These are phyloP conservation scores for Lutraria lutraria DNA, from an alignment of 2,888 invertebrate species.

Conservation along the genomic window DNA sequence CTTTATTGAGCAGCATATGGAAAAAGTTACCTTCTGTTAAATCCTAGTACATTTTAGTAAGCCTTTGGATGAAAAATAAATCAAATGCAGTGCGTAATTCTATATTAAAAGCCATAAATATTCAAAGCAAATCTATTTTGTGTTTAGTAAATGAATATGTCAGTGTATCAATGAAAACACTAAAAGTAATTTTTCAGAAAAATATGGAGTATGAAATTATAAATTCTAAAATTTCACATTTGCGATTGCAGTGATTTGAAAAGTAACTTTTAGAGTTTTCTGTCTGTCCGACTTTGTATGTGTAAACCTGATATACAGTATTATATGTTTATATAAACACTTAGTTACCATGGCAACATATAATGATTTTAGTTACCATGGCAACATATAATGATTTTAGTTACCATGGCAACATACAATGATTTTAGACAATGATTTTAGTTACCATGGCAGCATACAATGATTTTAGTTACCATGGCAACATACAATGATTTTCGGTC, in stretches of 20 bases:
- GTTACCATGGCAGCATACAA: slow-evolving; percentile 47
- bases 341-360: slow-evolving; percentile 47
- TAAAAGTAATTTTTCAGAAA: neutral
- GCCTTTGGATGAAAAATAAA: too few species aligned
- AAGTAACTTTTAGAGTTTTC: slow-evolving; percentile 14
- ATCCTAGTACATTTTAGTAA: too few species aligned
- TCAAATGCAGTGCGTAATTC: too few species aligned
- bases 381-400: slow-evolving; percentile 30
- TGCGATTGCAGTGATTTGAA: neutral
- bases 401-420: slow-evolving; percentile 48
- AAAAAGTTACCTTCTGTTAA: too few species aligned
- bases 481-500: slow-evolving; percentile 2
- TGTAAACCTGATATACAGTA: slow-evolving; percentile 71
- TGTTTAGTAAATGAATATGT: slow-evolving; percentile 10
- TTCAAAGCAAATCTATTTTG: neutral
- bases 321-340: slow-evolving; percentile 64
- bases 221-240: neutral
- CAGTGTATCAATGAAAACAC: neutral
- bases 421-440: neutral
- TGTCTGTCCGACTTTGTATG: slow-evolving; percentile 17
- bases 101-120: too few species aligned
- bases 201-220: neutral
- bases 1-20: too few species aligned
- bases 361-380: slow-evolving; percentile 11
- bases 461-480: slow-evolving; percentile 24